Conservation (phyloP, 2,113 vertebrate species). For the Labeo catla region DNA sequence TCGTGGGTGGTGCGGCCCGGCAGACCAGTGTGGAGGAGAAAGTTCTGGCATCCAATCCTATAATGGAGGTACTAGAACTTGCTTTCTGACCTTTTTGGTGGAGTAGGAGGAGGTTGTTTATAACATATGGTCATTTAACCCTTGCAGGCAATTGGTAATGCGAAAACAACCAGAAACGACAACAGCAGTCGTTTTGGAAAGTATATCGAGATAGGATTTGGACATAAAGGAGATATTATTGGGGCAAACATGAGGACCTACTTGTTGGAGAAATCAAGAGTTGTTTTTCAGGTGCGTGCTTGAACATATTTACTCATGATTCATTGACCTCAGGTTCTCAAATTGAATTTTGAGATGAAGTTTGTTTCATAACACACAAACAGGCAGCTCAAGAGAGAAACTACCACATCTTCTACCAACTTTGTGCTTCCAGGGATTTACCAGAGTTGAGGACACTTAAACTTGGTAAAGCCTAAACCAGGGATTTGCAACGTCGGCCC, state of each 20-base stretch:
- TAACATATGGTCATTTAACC: not conserved
- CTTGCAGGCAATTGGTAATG: constrained; percentile 82
- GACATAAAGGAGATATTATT: constrained; percentile 70
- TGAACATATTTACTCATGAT: not conserved
- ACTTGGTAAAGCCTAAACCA: constrained; percentile 67
- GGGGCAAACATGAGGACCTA: constrained; percentile 82
- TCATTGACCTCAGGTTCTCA: not conserved
- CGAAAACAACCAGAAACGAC: constrained; percentile 80
- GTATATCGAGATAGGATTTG: constrained; percentile 81
- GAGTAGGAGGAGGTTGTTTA: not conserved
- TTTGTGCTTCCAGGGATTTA: constrained; percentile 76
- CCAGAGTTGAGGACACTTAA: constrained; percentile 74
- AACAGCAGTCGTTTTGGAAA: constrained; percentile 85
- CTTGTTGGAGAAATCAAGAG: constrained; percentile 81
- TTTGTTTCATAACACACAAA: not conserved
- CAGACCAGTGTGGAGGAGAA: constrained; percentile 79
- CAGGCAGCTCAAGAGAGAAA: constrained; percentile 77
- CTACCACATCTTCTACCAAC: constrained; percentile 83
- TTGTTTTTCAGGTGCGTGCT: constrained; percentile 79
- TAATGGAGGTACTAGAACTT: constrained; percentile 76
- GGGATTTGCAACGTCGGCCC: too few relatives aligned
- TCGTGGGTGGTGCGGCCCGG: constrained; percentile 77
- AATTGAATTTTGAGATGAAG: not conserved
- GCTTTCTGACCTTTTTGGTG: not conserved
- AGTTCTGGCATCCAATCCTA: constrained; percentile 80